Evolutionary conservation across 1,140 invertebrate species (phyloP), one percentile per base, ranked within the genome.

Genomic region (Bombus turneri): DNA sequence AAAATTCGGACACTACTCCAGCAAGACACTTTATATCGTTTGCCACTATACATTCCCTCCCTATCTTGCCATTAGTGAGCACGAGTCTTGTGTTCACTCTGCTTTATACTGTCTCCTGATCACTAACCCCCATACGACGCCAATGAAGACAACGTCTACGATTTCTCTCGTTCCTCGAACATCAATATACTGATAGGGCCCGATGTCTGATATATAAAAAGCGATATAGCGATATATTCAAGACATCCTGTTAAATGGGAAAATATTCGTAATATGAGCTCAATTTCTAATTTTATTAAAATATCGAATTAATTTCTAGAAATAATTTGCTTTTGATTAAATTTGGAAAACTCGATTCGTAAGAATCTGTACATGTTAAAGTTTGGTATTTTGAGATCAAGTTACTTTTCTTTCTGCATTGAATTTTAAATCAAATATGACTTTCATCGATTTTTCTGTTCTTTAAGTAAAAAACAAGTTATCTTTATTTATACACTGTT

Each of bases 61-160:
- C 59, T 87, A 72, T 87, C 88, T 81, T 75, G 81, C 84, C 75
- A 81, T 82, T 87, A 90, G 59, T 90, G 88, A 81, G 85, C 81
- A 74, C 13, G 57, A 75, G n/a, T 37, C 68, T 37, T 85, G 53
- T 81, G 10, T 82, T 79, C 88, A 47, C 85, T 89, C 82, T 80
- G 62, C 47, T 90, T 90, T 90, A 90, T 90, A 90, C 82, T 22
- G 74, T 82, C 88, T 78, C 85, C 74, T 80, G 73, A 68, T 81
- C 83, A 78, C 53, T 87, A 82, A 89, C 78, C 71, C 86, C 79
- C 87, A 62, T 77, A 81, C 77, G 68, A 80, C 47, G 47, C 73
- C 41, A 66, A 34, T 18, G 53, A 57, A 73, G 73, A 78, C 69
- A 62, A 87, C 68, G 81, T 84, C 31, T 59, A 83, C 34, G 62